Evolutionary conservation across 2,888 invertebrate species (phyloP).

Genomic region (Lasioglossum calceatum): DNA sequence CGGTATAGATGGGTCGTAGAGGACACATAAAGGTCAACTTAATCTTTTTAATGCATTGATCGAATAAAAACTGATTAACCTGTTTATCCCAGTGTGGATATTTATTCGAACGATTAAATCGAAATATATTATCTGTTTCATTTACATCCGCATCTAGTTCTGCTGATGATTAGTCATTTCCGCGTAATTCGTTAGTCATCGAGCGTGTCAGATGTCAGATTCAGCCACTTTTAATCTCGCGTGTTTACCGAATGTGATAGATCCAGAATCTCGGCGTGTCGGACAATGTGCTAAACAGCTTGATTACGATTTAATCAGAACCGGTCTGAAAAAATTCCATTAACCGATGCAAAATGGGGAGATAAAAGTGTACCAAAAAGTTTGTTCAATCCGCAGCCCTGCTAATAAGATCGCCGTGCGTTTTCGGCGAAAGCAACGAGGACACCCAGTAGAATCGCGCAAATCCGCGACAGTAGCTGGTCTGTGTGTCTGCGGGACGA

Average conservation of each 20-base stretch:
- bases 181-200: background rate
- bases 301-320: background rate
- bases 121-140: background rate
- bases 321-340: background rate
- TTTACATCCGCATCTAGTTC: background rate
- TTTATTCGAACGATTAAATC: background rate
- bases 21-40: too few relatives aligned
- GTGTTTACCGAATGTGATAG: background rate
- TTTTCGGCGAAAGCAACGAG: background rate
- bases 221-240: background rate
- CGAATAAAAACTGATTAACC: too few relatives aligned
- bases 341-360: background rate
- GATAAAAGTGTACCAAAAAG: background rate
- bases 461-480: conserved; percentile 36
- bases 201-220: background rate
- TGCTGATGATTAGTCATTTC: background rate
- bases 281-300: background rate
- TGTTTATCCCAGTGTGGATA: too few relatives aligned
- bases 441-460: background rate
- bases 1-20: too few relatives aligned
- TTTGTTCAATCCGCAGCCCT: too few relatives aligned
- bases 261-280: background rate
- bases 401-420: background rate
- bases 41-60: too few relatives aligned
- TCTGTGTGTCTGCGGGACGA: conserved; percentile 34